Evolutionary conservation across 2,113 vertebrate species (phyloP), one percentile per base, ranked within the genome.

Genomic region (Mus spicilegus): DNA sequence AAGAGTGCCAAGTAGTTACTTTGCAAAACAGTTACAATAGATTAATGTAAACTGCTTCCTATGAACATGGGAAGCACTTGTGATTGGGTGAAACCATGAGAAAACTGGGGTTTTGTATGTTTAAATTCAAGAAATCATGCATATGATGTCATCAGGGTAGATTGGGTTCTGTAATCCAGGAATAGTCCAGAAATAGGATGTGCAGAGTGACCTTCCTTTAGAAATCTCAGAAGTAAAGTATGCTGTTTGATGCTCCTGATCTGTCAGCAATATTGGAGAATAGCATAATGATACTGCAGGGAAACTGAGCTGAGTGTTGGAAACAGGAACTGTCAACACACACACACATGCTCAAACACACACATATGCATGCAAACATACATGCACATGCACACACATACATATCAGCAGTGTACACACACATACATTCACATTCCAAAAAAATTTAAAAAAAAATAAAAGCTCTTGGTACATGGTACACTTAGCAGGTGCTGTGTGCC

Each of bases 281-380:
- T 1, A 11, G 22, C 69, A 33, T 0, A 19, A 5, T 0, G 4
- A 26, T 2, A 7, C 2, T 19, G 11, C 1, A 19, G 28, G 26
- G 56, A 8, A 88, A 10, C 17, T 49, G 22, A 49, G 30, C 42
- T 9, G 24, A 72, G 5, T 46, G 10, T 46, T 11, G 4, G n/a
- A 56, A 46, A 56, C 36, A 20, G 3, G 1, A 80, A 14, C 17
- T 17, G 19, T 63, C 24, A 81, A 30, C 56, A 39, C 12, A 46
- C 12, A 0, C 7, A 12, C 9, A 20, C 39, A 9, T 5, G 12
- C 14, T 36, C 13, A 85, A 30, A 54, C 16, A 4, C 10, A 13
- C 39, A 42, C 39, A 42, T 19, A 42, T 26, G 33, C 46, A 30
- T 58, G 56, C 28, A 54, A 49, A 78, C 51, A 54, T 28, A 78